Percentiles rank a stretch among this genome's conserved stretches.
Conservation (phyloP, 2,113 vertebrate species). For the Lota lota region DNA sequence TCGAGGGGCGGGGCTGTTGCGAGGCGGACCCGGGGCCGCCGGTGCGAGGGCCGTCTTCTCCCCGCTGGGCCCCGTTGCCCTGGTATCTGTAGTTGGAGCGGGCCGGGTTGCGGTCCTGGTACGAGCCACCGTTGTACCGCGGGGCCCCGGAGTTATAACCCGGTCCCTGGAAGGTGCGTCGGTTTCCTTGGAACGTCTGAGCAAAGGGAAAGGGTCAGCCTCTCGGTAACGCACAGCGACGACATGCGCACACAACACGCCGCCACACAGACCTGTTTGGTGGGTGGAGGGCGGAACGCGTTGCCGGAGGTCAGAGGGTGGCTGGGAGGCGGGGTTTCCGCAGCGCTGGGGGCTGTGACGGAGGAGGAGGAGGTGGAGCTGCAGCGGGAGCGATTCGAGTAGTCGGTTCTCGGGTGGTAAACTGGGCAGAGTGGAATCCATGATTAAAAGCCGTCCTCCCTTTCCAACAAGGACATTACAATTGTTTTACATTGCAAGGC, state of each 20-base stretch:
- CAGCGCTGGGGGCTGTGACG: slow-evolving; percentile 49
- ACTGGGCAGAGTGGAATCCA: background rate
- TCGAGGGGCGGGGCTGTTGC: slow-evolving; percentile 47
- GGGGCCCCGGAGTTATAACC: slow-evolving; percentile 74
- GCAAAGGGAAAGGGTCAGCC: slow-evolving; percentile 9
- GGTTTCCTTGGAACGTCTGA: slow-evolving; percentile 75
- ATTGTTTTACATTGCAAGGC: too few species aligned
- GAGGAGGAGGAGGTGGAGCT: slow-evolving; percentile 27
- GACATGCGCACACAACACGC: too few species aligned
- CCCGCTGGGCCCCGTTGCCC: slow-evolving; percentile 23
- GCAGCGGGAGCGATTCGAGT: background rate
- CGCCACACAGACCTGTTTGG: slow-evolving; percentile 75
- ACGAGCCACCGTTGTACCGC: slow-evolving; percentile 66
- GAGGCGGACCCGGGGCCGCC: slow-evolving; percentile 31
- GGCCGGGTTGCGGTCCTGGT: slow-evolving; percentile 70
- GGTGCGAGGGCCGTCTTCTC: background rate
- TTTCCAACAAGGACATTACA: too few species aligned
- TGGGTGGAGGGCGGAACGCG: slow-evolving; percentile 65
- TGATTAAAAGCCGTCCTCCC: too few species aligned
- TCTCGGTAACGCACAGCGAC: background rate
- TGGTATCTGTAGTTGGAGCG: slow-evolving; percentile 67
- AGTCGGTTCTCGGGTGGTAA: background rate
- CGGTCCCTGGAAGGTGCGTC: slow-evolving; percentile 73
- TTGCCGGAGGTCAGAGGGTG: slow-evolving; percentile 57
- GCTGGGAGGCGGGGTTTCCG: slow-evolving; percentile 53